Base-by-base conservation (phyloP, 2,888 invertebrate species). In the Nemoura dubitans region DNA sequence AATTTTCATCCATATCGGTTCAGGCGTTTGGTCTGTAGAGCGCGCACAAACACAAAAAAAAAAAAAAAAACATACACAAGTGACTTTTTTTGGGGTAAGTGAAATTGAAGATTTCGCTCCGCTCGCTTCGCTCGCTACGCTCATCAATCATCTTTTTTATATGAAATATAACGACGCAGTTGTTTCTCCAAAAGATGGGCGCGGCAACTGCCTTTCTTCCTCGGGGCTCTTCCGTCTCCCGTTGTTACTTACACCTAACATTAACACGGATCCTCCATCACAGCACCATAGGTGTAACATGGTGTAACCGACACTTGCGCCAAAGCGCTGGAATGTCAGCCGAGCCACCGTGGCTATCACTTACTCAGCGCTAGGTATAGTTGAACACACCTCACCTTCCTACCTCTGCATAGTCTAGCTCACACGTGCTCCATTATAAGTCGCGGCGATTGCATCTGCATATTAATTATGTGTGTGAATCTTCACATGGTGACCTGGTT, bases 271-370 rank as follows among this genome's bases (percentile, higher is more conserved):
- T 36, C 59, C 14, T 59, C 59, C 21, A 59, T 59, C 59, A 36
- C 36, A 3, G 10, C 36, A 36, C 10, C 36, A 6, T 6, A 21
- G 59, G 16, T 59, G 59, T 59, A 21, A 59, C 59, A 59, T 59
- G 59, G 59, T 59, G 59, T 59, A 59, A 59, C 59, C 21, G 59
- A 59, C 59, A 59, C 59, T 59, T 59, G 59, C 59, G 59, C 59
- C 59, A 59, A 59, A 7, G 21, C 21, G 59, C 21, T 59, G 59
- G 59, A 59, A 59, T 59, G 14, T 21, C 59, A 59, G 21, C 59
- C 59, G 14, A 10, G 21, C 59, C 21, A 21, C 59, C 59, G 14
- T 16, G 59, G 59, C 59, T 59, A 59, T 59, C 59, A 59, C 59
- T 59, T 59, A 59, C 59, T 21, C 5, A 36, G 10, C 36, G 10